Conservation (phyloP, 2,888 invertebrate genomes). For the Coenonympha glycerion region DNA sequence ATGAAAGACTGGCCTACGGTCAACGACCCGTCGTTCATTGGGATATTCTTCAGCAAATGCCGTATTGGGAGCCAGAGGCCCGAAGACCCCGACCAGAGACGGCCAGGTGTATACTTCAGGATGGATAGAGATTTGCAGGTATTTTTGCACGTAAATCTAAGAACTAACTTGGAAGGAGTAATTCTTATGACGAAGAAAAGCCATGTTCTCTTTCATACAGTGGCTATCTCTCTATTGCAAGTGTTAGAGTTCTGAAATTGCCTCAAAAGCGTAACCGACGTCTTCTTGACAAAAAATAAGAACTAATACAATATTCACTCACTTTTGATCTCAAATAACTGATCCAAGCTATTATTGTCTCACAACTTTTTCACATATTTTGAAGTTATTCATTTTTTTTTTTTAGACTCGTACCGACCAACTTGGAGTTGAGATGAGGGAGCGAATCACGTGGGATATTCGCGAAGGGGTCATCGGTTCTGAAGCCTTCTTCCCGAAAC, state of each 20-base stretch:
- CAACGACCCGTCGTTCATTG: slow-evolving; percentile 94
- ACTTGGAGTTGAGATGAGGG: slow-evolving; percentile 89
- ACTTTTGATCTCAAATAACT: not conserved
- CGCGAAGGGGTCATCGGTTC: slow-evolving; percentile 93
- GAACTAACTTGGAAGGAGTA: too few relatives aligned
- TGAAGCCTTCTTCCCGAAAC: slow-evolving; percentile 92
- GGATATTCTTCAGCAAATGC: slow-evolving; percentile 93
- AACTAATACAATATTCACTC: too few relatives aligned
- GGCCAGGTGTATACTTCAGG: slow-evolving; percentile 90
- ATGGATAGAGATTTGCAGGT: slow-evolving; percentile 72
- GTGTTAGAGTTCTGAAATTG: too few relatives aligned
- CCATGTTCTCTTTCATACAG: too few relatives aligned
- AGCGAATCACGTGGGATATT: slow-evolving; percentile 91
- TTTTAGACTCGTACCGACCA: slow-evolving; percentile 82
- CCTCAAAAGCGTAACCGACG: too few relatives aligned
- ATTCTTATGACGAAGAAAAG: too few relatives aligned
- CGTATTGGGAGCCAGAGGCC: slow-evolving; percentile 83
- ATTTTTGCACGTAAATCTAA: too few relatives aligned
- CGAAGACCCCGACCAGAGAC: slow-evolving; percentile 84
- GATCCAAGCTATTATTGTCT: too few relatives aligned
- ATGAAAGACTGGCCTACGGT: slow-evolving; percentile 88
- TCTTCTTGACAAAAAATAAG: too few relatives aligned
- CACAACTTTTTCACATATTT: too few relatives aligned
- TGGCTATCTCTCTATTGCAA: too few relatives aligned
- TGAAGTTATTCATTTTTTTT: not conserved